A percentile compares a stretch with the other conserved stretches of the same genome.
These are phyloP conservation scores for Bolinopsis microptera DNA, from an alignment of 37 sponge, comb jelly and placozoan genomes.

Conservation along the genomic window DNA sequence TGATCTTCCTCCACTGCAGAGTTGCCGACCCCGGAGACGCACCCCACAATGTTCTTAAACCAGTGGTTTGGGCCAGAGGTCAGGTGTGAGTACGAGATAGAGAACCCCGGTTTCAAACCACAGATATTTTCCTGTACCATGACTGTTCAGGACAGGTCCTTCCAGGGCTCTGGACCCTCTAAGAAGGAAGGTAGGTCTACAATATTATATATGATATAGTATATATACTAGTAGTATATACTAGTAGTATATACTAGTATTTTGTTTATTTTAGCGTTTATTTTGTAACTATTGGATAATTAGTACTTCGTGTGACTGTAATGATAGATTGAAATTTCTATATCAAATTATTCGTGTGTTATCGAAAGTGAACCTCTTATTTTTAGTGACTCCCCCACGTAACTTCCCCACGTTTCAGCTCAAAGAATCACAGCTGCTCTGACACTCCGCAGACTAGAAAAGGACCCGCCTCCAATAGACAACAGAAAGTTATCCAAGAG, in stretches of 20 bases:
- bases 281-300: no score
- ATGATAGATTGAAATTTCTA: no score
- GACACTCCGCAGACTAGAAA: neutral
- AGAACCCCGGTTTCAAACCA: slow-evolving; percentile 42
- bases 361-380: no score
- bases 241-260: no score
- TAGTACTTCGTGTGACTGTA: no score
- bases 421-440: slow-evolving; percentile 21
- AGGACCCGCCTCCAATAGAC: slow-evolving; percentile 24
- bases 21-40: neutral
- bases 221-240: no score
- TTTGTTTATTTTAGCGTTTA: no score
- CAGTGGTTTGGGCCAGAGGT: slow-evolving; percentile 33
- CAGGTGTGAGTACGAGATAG: neutral
- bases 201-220: no score
- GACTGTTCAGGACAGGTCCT: neutral
- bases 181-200: slow-evolving; percentile 41
- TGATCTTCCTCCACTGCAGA: no score
- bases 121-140: slow-evolving; percentile 18
- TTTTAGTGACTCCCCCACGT: no score
- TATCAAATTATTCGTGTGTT: no score
- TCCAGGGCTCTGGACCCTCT: slow-evolving; percentile 21
- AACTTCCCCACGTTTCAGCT: neutral
- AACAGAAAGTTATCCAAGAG: neutral
- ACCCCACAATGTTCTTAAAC: slow-evolving; percentile 27